phyloP scores from a whole-genome alignment of 1,140 invertebrate genomes.

The Battus philenor region DNA sequence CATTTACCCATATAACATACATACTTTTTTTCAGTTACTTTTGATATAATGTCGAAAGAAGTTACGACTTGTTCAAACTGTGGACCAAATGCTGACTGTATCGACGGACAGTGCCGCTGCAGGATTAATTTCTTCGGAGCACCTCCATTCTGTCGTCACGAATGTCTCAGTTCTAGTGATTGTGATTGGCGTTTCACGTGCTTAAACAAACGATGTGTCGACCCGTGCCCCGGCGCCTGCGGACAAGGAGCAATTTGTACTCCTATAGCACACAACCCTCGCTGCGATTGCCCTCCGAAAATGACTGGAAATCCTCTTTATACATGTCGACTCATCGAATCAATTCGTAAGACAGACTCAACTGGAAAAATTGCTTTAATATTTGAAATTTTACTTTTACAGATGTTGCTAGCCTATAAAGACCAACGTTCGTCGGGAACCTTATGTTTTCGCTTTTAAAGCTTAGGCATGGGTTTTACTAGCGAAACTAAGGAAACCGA shows the following conservation, averaged over 20 bases:
- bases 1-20: constrained; percentile 3
- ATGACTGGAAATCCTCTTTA: constrained; percentile 79
- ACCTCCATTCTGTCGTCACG: constrained; percentile 82
- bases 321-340: constrained; percentile 63
- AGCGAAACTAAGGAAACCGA: constrained; percentile 47
- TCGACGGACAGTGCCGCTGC: constrained; percentile 79
- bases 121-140: constrained; percentile 79
- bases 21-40: constrained; percentile 69
- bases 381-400: constrained; percentile 19
- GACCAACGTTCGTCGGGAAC: constrained; percentile 23
- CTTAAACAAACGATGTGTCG: constrained; percentile 82
- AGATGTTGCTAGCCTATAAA: constrained; percentile 26
- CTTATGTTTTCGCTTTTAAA: constrained; percentile 64
- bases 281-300: constrained; percentile 82
- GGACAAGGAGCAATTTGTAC: constrained; percentile 81
- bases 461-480: constrained; percentile 73
- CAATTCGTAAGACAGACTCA: constrained; percentile 67
- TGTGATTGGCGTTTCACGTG: constrained; percentile 82
- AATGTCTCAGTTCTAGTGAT: constrained; percentile 83
- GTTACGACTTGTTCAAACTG: constrained; percentile 78
- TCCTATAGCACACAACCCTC: constrained; percentile 85
- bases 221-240: constrained; percentile 85
- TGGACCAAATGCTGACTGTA: constrained; percentile 81
- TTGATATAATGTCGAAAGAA: constrained; percentile 76
- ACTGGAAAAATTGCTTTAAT: constrained; percentile 56